Base-by-base conservation (phyloP, 2,888 invertebrate genomes). In the Leptopterna dolabrata region DNA sequence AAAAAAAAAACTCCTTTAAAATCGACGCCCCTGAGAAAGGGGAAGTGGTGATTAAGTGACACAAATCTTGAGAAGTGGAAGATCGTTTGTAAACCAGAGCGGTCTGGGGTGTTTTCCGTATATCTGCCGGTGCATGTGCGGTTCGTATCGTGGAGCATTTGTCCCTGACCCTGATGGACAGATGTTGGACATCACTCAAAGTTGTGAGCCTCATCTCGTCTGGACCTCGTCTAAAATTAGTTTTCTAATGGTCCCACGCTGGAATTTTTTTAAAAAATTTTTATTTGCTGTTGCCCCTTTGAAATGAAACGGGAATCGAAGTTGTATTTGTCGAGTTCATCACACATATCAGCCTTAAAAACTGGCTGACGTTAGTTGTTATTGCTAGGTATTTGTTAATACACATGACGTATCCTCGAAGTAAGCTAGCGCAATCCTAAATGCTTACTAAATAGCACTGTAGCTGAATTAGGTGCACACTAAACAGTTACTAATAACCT, bases 131-230 rank as follows among this genome's bases (percentile, higher is more conserved):
- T 78, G 43, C 78, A 78, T 78, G 45, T 78, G 78, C 78, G 1
- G 29, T 70, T 83, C 83, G 36, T 83, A 83, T 63, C 83, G 63
- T 24, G 3, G 41, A 29, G 14, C 83, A 55, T 81, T 70, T 41
- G 83, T 83, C 70, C 83, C 83, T 83, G 83, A 83, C 70, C 83
- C 83, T 83, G 83, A 83, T 83, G 70, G 83, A 83, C 83, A 83
- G 83, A 83, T 83, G 83, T 83, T 83, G n/a, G 19, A 70, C 83
- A 83, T 83, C 83, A 83, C 30, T 83, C 83, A 83, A 70, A 83
- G 11, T 11, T 24, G 63, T 24, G 27, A 27, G 63, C 6, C 7
- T 24, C 63, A 24, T 63, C 51, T 27, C 51, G 81, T 81, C 81
- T 81, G 81, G 55, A 55, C 30, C 30, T 16, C n/a, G 30, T 81